Percentiles rank a stretch among this genome's conserved stretches.
Evolutionary conservation across 2,888 invertebrate genomes (phyloP).

Genomic region (Choreutis nemorana): DNA sequence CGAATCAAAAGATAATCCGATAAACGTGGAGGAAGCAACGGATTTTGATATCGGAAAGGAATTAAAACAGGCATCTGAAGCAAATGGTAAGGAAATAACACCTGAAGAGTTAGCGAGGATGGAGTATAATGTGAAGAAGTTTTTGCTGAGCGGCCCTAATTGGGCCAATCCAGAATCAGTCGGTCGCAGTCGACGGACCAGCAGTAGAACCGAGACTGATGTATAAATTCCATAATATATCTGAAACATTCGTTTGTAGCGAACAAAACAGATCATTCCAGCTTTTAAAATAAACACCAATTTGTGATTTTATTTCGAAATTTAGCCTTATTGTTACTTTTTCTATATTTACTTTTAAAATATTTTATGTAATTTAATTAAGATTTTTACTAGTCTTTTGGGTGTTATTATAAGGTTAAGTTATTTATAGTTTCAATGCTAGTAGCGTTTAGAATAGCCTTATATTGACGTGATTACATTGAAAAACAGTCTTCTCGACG

Average conservation of each 20-base stretch:
- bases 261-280: too few relatives aligned
- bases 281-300: too few relatives aligned
- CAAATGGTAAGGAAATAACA: slow-evolving; percentile 43
- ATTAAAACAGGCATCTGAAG: slow-evolving; percentile 28
- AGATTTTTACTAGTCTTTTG: too few relatives aligned
- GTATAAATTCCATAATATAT: slow-evolving; percentile 36
- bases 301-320: too few relatives aligned
- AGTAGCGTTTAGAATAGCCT: too few relatives aligned
- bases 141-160: slow-evolving; percentile 68
- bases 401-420: too few relatives aligned
- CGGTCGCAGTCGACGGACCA: slow-evolving; percentile 50
- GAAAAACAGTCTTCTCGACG: too few relatives aligned
- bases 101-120: slow-evolving; percentile 73
- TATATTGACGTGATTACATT: too few relatives aligned
- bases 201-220: slow-evolving; percentile 66
- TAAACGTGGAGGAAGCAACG: slow-evolving; percentile 17
- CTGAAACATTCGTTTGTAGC: slow-evolving; percentile 21
- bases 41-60: slow-evolving; percentile 31
- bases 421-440: too few relatives aligned
- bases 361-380: too few relatives aligned
- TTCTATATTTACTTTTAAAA: too few relatives aligned
- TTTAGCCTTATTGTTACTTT: too few relatives aligned
- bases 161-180: slow-evolving; percentile 37
- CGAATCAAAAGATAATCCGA: slow-evolving; percentile 38
- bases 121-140: slow-evolving; percentile 81